Conservation (phyloP, 1,140 invertebrate genomes). For the Plectrocnemia conspersa region DNA sequence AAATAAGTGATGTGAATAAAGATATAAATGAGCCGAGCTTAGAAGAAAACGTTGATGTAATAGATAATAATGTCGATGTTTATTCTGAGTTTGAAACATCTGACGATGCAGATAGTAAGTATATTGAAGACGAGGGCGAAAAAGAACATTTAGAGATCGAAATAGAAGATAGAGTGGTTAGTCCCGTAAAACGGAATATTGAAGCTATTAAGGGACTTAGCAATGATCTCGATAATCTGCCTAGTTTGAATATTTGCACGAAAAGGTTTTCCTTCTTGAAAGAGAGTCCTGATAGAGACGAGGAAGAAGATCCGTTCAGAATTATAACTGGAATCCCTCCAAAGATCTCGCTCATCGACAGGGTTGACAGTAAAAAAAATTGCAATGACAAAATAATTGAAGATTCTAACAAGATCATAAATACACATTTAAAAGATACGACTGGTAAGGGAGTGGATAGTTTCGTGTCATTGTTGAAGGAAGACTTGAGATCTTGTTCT, state of each 20-base stretch:
- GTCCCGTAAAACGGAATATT: conserved; percentile 12
- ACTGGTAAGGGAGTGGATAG: not conserved
- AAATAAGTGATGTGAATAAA: too few relatives aligned
- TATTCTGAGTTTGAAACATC: not conserved
- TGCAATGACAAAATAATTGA: not conserved
- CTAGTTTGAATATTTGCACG: conserved; percentile 29
- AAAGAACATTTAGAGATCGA: not conserved
- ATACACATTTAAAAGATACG: too few relatives aligned
- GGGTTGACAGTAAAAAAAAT: conserved; percentile 10
- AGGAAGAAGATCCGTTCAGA: conserved; percentile 24
- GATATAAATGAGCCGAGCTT: too few relatives aligned
- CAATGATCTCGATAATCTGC: conserved; percentile 29
- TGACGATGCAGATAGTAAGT: not conserved
- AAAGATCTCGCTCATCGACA: conserved; percentile 28
- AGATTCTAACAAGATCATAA: not conserved
- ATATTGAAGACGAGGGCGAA: not conserved
- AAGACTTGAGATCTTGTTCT: conserved; percentile 9
- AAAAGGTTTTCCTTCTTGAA: conserved; percentile 34
- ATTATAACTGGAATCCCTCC: conserved; percentile 28
- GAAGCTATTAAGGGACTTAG: conserved; percentile 31
- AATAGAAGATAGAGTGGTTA: conserved; percentile 20
- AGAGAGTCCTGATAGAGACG: conserved; percentile 17
- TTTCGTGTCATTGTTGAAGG: too few relatives aligned
- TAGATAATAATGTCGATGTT: too few relatives aligned
- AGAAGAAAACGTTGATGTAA: too few relatives aligned